Evolutionary conservation across 2,888 invertebrate genomes (phyloP).

Genomic region (Microdon myrmicae): DNA sequence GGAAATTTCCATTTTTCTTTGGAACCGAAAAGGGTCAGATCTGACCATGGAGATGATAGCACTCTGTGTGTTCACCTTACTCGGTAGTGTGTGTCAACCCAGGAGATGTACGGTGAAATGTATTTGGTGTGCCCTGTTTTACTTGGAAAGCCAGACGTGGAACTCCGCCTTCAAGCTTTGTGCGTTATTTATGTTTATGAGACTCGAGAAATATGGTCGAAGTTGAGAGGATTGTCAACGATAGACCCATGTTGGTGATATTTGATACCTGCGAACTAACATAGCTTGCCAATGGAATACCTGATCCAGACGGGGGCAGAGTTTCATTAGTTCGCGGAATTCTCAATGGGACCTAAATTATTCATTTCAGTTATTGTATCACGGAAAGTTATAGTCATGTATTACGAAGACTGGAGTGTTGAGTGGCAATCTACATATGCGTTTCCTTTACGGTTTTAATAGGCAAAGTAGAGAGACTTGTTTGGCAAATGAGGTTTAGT

Average conservation of each 20-base stretch:
- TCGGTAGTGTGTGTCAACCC: slow-evolving; percentile 28
- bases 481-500: too few species aligned
- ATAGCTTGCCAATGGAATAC: slow-evolving; percentile 36
- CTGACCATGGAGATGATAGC: slow-evolving; percentile 27
- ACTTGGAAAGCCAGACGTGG: slow-evolving; percentile 12
- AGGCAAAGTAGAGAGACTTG: too few species aligned
- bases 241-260: slow-evolving; percentile 10
- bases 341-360: slow-evolving; percentile 38
- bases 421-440: slow-evolving; percentile 31
- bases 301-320: slow-evolving; percentile 10
- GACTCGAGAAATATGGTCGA: slow-evolving; percentile 42
- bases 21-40: slow-evolving; percentile 51
- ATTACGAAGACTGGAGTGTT: slow-evolving; percentile 11
- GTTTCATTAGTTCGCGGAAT: slow-evolving; percentile 37
- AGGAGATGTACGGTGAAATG: background rate
- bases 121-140: slow-evolving; percentile 1
- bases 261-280: slow-evolving; percentile 33
- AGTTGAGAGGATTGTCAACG: slow-evolving; percentile 47
- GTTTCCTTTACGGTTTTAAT: too few species aligned
- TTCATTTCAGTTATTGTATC: slow-evolving; percentile 41
- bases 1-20: slow-evolving; percentile 48
- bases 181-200: slow-evolving; percentile 49
- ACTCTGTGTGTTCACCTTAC: slow-evolving; percentile 29
- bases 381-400: slow-evolving; percentile 38
- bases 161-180: slow-evolving; percentile 34